These are phyloP conservation scores for Pilophorus perplexus DNA, from an alignment of 2,888 invertebrate genomes.

Conservation along the genomic window DNA sequence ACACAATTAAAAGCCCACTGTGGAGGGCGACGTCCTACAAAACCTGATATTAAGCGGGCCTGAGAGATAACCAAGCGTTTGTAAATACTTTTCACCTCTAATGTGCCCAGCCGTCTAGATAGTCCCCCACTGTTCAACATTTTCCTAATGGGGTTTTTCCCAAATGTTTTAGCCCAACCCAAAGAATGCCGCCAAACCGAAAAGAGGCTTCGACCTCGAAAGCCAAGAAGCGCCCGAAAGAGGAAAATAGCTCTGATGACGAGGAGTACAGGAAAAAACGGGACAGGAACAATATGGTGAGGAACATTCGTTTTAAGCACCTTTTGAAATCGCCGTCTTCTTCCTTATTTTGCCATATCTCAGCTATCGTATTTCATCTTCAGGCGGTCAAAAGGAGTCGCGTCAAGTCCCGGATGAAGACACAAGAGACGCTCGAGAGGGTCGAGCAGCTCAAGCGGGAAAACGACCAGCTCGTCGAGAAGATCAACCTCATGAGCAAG, in stretches of 20 bases:
- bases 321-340: not conserved
- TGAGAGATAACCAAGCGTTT: too few relatives aligned
- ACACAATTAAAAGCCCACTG: too few relatives aligned
- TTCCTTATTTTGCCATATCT: not conserved
- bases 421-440: slow-evolving; percentile 71
- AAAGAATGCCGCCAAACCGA: slow-evolving; percentile 18
- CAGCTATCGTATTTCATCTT: not conserved
- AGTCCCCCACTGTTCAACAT: too few relatives aligned
- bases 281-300: slow-evolving; percentile 75
- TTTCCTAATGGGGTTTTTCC: too few relatives aligned
- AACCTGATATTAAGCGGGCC: too few relatives aligned
- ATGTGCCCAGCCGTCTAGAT: too few relatives aligned
- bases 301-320: slow-evolving; percentile 6
- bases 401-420: slow-evolving; percentile 72
- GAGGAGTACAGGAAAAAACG: slow-evolving; percentile 71
- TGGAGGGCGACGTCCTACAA: too few relatives aligned
- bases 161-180: too few relatives aligned
- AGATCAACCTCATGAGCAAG: slow-evolving; percentile 75
- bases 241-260: slow-evolving; percentile 55
- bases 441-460: slow-evolving; percentile 74
- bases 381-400: slow-evolving; percentile 81
- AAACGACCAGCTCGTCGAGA: slow-evolving; percentile 75
- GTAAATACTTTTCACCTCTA: too few relatives aligned
- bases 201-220: slow-evolving; percentile 41
- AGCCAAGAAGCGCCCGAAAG: not conserved